Evolutionary conservation across 2,113 vertebrate species (phyloP).

Genomic region (Crotalus tigris): DNA sequence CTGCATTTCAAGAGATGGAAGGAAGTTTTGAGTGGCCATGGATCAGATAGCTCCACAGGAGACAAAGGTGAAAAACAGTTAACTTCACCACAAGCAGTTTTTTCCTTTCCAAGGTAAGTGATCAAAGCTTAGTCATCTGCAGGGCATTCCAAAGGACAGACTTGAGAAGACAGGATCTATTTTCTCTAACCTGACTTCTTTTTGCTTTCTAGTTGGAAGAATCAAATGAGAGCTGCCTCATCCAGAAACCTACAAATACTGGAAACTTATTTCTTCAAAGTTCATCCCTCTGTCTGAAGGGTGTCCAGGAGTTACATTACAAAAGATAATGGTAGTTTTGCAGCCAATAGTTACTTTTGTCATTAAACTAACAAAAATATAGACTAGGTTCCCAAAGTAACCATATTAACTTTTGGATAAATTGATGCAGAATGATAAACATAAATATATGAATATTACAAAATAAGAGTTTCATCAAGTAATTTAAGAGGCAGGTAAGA

Average conservation of each 20-base stretch:
- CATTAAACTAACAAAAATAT: not conserved
- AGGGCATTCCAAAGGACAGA: not conserved
- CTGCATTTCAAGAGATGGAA: slow-evolving; percentile 51
- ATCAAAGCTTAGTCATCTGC: not conserved
- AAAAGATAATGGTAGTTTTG: not conserved
- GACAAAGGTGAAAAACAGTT: not conserved
- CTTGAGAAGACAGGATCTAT: not conserved
- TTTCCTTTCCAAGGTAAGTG: not conserved
- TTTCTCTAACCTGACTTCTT: not conserved
- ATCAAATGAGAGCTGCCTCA: not conserved
- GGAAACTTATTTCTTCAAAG: not conserved
- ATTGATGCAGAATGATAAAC: too few species aligned
- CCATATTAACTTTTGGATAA: too few species aligned
- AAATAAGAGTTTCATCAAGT: not conserved
- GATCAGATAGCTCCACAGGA: not conserved
- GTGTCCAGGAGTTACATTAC: not conserved
- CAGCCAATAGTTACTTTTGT: not conserved
- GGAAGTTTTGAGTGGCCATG: too few species aligned
- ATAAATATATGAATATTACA: not conserved
- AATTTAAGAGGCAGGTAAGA: not conserved
- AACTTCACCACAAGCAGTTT: not conserved
- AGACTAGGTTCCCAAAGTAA: too few species aligned
- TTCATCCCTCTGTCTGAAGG: not conserved
- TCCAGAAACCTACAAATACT: not conserved
- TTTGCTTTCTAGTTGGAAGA: not conserved